These are phyloP conservation scores for Serranus cabrilla DNA, from an alignment of 2,797 vertebrate species.

Conservation along the genomic window DNA sequence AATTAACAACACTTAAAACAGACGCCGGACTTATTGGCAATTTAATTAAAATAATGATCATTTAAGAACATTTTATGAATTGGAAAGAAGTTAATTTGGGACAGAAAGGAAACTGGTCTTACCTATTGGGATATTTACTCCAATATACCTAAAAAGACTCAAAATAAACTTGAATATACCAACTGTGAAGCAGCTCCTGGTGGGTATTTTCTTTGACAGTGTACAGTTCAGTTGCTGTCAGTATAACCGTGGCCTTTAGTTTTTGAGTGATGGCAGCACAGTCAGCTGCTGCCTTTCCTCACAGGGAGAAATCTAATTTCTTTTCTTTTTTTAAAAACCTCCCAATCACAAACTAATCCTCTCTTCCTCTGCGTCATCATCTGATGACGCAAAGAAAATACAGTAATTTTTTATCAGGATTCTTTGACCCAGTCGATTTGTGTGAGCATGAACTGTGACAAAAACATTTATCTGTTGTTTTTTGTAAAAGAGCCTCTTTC, in stretches of 20 bases:
- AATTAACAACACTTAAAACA: no score
- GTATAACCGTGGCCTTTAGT: not conserved
- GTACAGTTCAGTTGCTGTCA: not conserved
- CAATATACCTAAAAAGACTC: no score
- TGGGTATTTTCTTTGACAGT: no score
- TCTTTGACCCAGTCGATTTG: not conserved
- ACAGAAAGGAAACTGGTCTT: no score
- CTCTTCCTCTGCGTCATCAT: constrained; percentile 13
- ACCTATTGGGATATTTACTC: no score
- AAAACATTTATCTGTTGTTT: not conserved
- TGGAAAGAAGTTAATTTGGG: no score
- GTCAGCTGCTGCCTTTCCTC: constrained; percentile 5
- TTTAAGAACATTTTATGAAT: no score
- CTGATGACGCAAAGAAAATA: not conserved
- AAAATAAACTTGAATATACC: no score
- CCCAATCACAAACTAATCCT: constrained; percentile 26
- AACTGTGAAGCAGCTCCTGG: no score
- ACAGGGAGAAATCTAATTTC: constrained; percentile 25
- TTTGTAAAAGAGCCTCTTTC: not conserved
- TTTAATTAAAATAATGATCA: no score
- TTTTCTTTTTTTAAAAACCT: not conserved
- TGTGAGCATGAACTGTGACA: not conserved
- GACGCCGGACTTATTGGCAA: no score
- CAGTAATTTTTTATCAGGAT: not conserved
- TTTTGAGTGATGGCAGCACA: not conserved